Evolutionary conservation across 2,113 vertebrate genomes (phyloP).

Genomic region (Pseudopodoces humilis): DNA sequence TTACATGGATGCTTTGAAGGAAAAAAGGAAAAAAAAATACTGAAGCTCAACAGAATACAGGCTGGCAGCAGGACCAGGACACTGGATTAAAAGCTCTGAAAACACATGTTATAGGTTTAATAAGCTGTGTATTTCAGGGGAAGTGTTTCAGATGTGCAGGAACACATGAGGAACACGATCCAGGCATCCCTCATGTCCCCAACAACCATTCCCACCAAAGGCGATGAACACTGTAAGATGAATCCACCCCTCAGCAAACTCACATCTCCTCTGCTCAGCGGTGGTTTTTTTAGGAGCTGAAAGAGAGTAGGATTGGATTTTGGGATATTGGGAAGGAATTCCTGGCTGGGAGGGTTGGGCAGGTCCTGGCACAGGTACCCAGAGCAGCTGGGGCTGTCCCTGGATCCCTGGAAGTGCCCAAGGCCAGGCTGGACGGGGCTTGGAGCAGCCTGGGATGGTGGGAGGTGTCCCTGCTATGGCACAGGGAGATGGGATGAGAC

Average conservation of each 20-base stretch:
- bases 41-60: background rate
- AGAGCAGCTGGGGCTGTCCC: background rate
- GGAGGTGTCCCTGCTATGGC: background rate
- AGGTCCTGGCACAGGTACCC: background rate
- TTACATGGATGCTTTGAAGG: rapidly evolving
- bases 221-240: background rate
- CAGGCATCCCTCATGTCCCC: background rate
- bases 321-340: background rate
- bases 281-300: rapidly evolving
- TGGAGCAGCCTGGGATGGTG: background rate
- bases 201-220: background rate
- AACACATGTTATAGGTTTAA: background rate
- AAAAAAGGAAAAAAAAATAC: background rate
- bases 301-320: background rate
- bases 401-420: background rate
- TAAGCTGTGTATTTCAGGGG: background rate
- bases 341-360: background rate
- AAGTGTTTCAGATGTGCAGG: background rate
- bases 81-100: background rate
- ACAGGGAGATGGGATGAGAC: background rate
- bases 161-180: no score
- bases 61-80: background rate
- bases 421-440: background rate
- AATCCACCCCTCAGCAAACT: background rate
- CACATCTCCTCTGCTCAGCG: background rate